Conservation (phyloP, 2,797 vertebrate species). For the Sebastes umbrosus region DNA sequence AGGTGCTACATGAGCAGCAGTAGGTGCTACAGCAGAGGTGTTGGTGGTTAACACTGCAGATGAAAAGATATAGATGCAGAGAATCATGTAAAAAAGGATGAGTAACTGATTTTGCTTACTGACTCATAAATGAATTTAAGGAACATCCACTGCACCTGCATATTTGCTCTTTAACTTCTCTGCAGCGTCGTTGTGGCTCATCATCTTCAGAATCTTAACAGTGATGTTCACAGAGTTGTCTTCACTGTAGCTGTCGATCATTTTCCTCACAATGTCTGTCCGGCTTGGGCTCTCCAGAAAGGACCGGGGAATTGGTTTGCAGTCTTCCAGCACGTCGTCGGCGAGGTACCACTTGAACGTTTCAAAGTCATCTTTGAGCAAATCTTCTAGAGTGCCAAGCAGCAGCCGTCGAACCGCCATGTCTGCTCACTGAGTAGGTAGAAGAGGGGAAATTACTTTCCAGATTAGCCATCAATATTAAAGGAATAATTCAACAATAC, state of each 20-base stretch:
- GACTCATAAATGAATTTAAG: neutral
- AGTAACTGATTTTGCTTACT: neutral
- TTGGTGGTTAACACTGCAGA: neutral
- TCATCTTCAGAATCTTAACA: conserved; percentile 10
- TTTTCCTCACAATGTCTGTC: rapidly evolving
- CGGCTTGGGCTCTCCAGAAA: rapidly evolving
- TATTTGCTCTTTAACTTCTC: neutral
- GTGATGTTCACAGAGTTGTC: neutral
- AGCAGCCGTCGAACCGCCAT: conserved; percentile 12
- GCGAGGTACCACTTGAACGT: conserved; percentile 28
- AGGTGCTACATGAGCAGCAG: neutral
- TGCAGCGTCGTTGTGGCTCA: neutral
- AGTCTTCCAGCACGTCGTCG: rapidly evolving
- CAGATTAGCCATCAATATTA: neutral
- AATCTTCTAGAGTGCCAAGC: neutral
- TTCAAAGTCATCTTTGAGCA: neutral
- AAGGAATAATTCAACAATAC: neutral
- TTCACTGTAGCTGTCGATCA: neutral
- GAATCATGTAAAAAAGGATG: neutral
- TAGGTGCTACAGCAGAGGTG: neutral
- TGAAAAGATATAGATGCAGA: neutral
- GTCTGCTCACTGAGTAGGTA: conserved; percentile 22
- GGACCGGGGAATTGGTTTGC: neutral
- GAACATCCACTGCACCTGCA: neutral
- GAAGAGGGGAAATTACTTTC: neutral